Evolutionary conservation across 2,888 invertebrate species (phyloP), one percentile per base, ranked within the genome.

Genomic region (Dascillus cervinus): DNA sequence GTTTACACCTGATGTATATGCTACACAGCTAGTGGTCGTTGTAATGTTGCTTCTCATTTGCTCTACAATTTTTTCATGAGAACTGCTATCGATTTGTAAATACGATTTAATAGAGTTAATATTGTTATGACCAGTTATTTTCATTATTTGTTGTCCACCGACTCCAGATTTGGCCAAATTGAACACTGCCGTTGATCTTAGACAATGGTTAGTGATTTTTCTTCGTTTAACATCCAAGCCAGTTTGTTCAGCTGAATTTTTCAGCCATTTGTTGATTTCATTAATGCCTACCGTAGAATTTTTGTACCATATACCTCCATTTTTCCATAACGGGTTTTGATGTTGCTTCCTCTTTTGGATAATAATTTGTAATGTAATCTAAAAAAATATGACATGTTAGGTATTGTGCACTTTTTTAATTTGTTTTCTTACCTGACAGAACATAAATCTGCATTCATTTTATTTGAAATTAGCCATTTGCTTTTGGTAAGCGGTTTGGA

Each of bases 161-260:
- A n/a, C n/a, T n/a, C n/a, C n/a, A 22, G 4, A 22, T 22, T 22
- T 22, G 4, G n/a, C 22, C 22, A 22, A 22, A 22, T 22, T 22
- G 22, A 8, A 22, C n/a, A 22, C 22, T 22, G 22, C 22, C 22
- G 22, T 22, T 22, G 22, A 22, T 22, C 22, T 8, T 22, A 22
- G 22, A 22, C 9, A 22, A n/a, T n/a, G n/a, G n/a, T n/a, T n/a
- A n/a, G 22, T 22, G 22, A 22, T 22, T 22, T 22, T 22, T 22
- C 22, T 22, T 22, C 22, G 22, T 22, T 22, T 22, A 22, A 22
- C 22, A 22, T 22, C 22, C 22, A 22, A 22, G 22, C 22, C 22
- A 22, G 3, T 22, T n/a, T 8, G 22, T 22, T 22, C 5, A 22
- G 22, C 22, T 22, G 22, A 9, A 22, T 8, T 22, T 22, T 22